Percentiles rank a stretch among this genome's conserved stretches.
Evolutionary conservation across 1,140 invertebrate species (phyloP).

Genomic region (Bactericera cockerelli): DNA sequence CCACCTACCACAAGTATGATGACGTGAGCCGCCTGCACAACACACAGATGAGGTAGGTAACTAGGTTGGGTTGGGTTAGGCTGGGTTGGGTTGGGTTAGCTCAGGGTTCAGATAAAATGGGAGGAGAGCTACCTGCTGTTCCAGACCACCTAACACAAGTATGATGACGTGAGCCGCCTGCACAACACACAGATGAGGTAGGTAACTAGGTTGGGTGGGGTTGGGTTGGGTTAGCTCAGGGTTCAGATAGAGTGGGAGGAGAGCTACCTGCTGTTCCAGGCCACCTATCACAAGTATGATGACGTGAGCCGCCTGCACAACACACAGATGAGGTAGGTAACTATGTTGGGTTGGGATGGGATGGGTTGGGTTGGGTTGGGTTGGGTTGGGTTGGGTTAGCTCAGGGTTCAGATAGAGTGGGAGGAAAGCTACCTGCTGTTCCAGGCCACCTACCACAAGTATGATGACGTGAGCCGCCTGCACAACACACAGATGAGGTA

Average conservation of each 20-base stretch:
- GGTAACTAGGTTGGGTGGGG: too few relatives aligned
- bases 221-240: conserved; percentile 51
- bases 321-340: conserved; percentile 61
- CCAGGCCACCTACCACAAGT: conserved; percentile 71
- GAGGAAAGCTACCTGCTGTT: conserved; percentile 69
- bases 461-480: conserved; percentile 66
- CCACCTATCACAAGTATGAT: conserved; percentile 75
- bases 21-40: conserved; percentile 69
- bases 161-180: conserved; percentile 66
- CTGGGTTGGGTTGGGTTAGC: too few relatives aligned
- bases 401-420: conserved; percentile 72
- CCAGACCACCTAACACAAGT: conserved; percentile 71
- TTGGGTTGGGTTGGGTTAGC: too few relatives aligned
- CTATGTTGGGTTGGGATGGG: too few relatives aligned
- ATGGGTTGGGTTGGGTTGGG: too few relatives aligned
- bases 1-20: conserved; percentile 75
- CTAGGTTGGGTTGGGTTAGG: too few relatives aligned
- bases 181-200: conserved; percentile 80
- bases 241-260: conserved; percentile 77
- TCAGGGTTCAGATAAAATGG: conserved; percentile 72
- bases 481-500: conserved; percentile 80
- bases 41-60: conserved; percentile 61
- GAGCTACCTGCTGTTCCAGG: conserved; percentile 66
- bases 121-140: conserved; percentile 69
- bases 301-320: conserved; percentile 69